These are phyloP conservation scores for Hippocampus mohnikei DNA, from an alignment of 2,113 vertebrate genomes.

Conservation along the genomic window DNA sequence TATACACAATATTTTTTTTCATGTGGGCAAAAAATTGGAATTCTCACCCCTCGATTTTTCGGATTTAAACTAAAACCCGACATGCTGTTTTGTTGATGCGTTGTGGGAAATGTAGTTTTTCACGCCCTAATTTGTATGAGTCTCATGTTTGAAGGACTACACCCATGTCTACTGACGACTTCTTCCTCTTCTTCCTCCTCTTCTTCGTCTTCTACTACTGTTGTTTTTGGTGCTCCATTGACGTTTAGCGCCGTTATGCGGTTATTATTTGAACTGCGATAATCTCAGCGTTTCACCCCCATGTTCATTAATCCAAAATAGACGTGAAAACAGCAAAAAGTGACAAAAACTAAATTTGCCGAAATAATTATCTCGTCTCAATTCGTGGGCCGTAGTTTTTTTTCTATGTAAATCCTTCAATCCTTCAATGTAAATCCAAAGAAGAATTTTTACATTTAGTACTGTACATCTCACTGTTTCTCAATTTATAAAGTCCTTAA, in stretches of 20 bases:
- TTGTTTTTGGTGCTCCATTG: not conserved
- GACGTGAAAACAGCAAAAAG: too few species aligned
- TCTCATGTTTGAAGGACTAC: accelerated
- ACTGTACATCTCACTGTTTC: too few species aligned
- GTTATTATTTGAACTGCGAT: not conserved
- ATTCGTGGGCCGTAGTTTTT: too few species aligned
- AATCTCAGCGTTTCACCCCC: not conserved
- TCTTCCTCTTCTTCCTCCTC: not conserved
- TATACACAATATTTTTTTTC: too few species aligned
- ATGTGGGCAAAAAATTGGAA: not conserved
- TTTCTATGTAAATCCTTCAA: too few species aligned
- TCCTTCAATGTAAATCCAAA: too few species aligned
- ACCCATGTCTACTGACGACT: not conserved
- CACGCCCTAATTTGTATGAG: accelerated
- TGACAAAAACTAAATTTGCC: too few species aligned
- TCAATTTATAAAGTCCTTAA: too few species aligned
- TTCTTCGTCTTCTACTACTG: not conserved
- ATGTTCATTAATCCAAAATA: not conserved
- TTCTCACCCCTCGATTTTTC: not conserved
- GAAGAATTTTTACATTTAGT: too few species aligned
- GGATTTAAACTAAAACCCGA: not conserved
- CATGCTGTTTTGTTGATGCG: too few species aligned
- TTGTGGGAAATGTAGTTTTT: slow-evolving; percentile 27
- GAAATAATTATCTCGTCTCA: too few species aligned
- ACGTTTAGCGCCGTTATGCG: not conserved